Evolutionary conservation across 2,888 invertebrate species (phyloP), one percentile per base, ranked within the genome.

Genomic region (Theretra japonica): DNA sequence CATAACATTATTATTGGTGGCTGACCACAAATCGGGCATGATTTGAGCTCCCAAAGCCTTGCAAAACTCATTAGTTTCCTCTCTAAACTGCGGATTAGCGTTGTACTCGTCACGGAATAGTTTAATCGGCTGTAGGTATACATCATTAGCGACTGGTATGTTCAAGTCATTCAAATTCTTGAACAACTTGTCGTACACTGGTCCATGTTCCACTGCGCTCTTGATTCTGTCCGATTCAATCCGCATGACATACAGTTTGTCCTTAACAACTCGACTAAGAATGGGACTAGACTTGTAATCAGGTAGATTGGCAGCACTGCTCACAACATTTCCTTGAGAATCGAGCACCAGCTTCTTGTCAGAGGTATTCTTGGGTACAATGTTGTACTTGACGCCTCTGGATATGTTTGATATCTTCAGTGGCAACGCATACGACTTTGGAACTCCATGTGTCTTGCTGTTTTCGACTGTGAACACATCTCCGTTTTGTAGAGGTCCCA

Each of bases 181-280:
- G 73, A 96, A 92, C 5, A 96, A 85, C 77, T 95, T 95, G 74
- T 96, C 95, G 76, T 96, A 96, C 50, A 95, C 94, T 0, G 95
- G 95, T 0, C 95, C 95, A 81, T 96, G 95, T 80, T 95, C 94
- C 0, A 95, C 93, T 0, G 95, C 95, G 78, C 96, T 96, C 78
- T 95, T 95, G 33, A 96, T 94, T 77, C 95, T 90, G 72, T 95
- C 94, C 0, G 94, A 95, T 79, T 95, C 95, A 30, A 96, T 94
- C 6, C 89, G 93, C 88, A 95, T 92, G 0, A 91, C 80, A 70
- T 95, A 90, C 0, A 96, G 90, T 76, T 95, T 95, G n/a, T 94
- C 92, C 78, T 95, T 94, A 1, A 94, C 92, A 58, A 91, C 81
- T 21, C 89, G 88, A 75, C 95, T 94, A n/a, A 96, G 80, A 71